Evolutionary conservation across 2,113 vertebrate species (phyloP).

Genomic region (Otocyon megalotis): DNA sequence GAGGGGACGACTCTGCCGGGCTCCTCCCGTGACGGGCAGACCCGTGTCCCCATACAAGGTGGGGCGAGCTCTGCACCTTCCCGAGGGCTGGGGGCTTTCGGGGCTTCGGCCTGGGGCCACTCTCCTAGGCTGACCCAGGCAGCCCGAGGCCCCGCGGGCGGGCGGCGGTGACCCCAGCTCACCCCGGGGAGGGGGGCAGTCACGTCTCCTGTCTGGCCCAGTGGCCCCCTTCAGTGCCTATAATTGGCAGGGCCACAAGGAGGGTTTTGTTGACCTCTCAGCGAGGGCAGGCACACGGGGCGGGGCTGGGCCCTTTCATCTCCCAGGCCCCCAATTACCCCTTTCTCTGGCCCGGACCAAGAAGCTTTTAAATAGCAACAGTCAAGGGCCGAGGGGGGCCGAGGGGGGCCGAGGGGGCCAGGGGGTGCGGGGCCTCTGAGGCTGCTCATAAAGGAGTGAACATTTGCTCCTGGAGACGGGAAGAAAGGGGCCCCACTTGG

Average conservation of each 20-base stretch:
- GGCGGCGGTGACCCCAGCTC: slow-evolving; percentile 83
- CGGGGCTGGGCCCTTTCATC: slow-evolving; percentile 84
- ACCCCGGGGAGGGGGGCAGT: slow-evolving; percentile 82
- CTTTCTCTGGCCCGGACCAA: slow-evolving; percentile 78
- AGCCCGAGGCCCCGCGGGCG: not conserved
- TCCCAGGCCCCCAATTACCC: slow-evolving; percentile 83
- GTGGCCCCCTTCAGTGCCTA: slow-evolving; percentile 69
- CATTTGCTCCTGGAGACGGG: not conserved
- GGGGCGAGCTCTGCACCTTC: not conserved
- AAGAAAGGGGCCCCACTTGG: not conserved
- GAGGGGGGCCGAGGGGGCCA: slow-evolving; percentile 34
- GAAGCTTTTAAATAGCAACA: slow-evolving; percentile 85
- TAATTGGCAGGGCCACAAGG: slow-evolving; percentile 89
- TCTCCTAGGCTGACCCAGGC: slow-evolving; percentile 48
- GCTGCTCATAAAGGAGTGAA: slow-evolving; percentile 12
- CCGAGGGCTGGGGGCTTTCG: accelerated
- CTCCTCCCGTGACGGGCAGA: not conserved
- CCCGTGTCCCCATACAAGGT: not conserved
- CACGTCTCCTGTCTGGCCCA: slow-evolving; percentile 78
- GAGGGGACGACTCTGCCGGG: too few species aligned
- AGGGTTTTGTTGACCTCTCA: slow-evolving; percentile 87
- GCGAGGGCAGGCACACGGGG: slow-evolving; percentile 75
- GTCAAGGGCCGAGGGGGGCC: slow-evolving; percentile 73
- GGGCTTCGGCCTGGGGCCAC: not conserved
- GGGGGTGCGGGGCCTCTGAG: not conserved